Evolutionary conservation across 2,113 vertebrate genomes (phyloP).

Genomic region (Panthera tigris): DNA sequence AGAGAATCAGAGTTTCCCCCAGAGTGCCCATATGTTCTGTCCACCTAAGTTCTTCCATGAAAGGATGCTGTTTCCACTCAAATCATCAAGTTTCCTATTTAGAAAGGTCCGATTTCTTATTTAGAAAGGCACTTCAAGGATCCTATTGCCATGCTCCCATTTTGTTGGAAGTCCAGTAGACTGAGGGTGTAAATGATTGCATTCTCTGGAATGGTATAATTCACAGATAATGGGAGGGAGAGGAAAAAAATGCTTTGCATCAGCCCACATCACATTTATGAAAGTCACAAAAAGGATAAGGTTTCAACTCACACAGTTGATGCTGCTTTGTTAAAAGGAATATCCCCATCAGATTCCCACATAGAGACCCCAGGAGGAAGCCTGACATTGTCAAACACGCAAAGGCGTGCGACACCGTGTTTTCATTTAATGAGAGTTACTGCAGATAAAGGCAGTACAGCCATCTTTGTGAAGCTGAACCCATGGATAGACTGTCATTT

Average conservation of each 20-base stretch:
- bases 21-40: neutral
- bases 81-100: neutral
- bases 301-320: neutral
- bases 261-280: neutral
- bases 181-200: neutral
- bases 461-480: conserved; percentile 7
- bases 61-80: neutral
- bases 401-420: neutral
- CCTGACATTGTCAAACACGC: neutral
- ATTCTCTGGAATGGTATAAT: neutral
- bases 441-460: conserved; percentile 31
- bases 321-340: neutral
- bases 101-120: neutral
- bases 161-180: neutral
- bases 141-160: neutral
- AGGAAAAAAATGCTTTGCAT: neutral
- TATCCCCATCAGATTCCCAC: neutral
- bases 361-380: neutral
- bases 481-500: neutral
- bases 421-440: conserved; percentile 52
- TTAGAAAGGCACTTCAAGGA: neutral
- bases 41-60: neutral
- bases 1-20: neutral
- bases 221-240: neutral
- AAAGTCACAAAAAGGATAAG: neutral